Evolutionary conservation across 2,888 invertebrate species (phyloP), one percentile per base, ranked within the genome.

Genomic region (Thymelicus lineola): DNA sequence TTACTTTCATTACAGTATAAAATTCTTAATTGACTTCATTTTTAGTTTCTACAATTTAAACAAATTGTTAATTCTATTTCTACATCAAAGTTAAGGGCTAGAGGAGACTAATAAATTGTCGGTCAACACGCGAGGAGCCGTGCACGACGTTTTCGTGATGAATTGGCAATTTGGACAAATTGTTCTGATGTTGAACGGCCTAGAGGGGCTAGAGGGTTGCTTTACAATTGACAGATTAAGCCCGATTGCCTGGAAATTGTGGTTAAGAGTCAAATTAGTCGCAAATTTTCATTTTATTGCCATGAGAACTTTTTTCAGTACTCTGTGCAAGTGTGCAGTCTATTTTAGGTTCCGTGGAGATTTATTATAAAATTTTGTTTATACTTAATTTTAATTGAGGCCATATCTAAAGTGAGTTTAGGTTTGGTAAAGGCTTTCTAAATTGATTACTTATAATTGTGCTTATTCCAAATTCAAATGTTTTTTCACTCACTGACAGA

Each of bases 111-210:
- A 75, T 75, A 76, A 80, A 81, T 79, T 58, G 76, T 65, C 53
- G 55, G 61, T 45, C 62, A 72, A 62, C 80, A 81, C 80, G 80
- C 80, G 59, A 81, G 20, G 50, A 20, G 17, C 57, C 71, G 62
- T 9, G 66, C 58, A 45, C 15, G 38, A 20, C 63, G 64, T 1
- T 15, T 64, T 64, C 42, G 69, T 77, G 77, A 80, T 77, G 74
- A 77, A 80, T 79, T 79, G 74, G 70, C 74, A 74, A 76, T 78
- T 76, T 76, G 71, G 72, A 78, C 74, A 77, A 80, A 80, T 79
- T 76, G 79, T 76, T 76, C 66, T 69, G 69, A 75, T 70, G 72
- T 73, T 73, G 65, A 69, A 66, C 58, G 20, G 63, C 45, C 55
- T 48, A 28, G 28, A 28, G n/a, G n/a, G n/a, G n/a, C 28, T 3